Base-by-base conservation (phyloP, 2,888 invertebrate genomes). In the Pterostichus madidus region DNA sequence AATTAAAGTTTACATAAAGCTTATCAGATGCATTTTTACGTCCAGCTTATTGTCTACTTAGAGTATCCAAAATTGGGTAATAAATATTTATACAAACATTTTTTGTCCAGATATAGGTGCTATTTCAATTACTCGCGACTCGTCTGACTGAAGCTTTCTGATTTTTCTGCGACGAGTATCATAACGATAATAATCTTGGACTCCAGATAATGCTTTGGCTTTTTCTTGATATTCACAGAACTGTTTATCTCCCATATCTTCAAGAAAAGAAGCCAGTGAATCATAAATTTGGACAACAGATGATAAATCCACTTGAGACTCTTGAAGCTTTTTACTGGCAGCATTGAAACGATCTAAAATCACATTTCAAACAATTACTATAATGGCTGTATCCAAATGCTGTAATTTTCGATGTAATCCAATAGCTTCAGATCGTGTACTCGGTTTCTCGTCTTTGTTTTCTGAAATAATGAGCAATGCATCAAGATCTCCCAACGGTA, bases 311-410 rank as follows among this genome's bases (percentile, higher is more conserved):
- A 6, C 6, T 35, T 35, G 35, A 35, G 35, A 35, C 6, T 35
- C 35, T 35, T 35, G 35, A 35, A 35, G 35, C 35, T 35, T 35
- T 6, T 35, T 35, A 35, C 35, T 35, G 6, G 35, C 35, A 35
- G 35, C 35, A 35, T 35, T 35, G 6, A 35, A 35, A 35, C 39
- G 24, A 75, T 83, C 39, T 35, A 76, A 80, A 61, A 84, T 83
- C 73, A 52, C 75, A 32, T 84, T 81, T 71, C 75, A 84, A 81
- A 84, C 44, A 83, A 61, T 79, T 15, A 75, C 71, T 77, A 83
- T 80, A 49, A 84, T 80, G 61, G 75, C 83, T 84, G 83, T 82
- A 83, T 84, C 83, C 53, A 83, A 83, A 84, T 73, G 53, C 49
- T 79, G 13, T 59, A 79, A 71, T 83, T 77, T 77, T 77, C 35